A percentile compares a stretch with the other conserved stretches of the same genome.
These are phyloP conservation scores for Typhlomys cinereus DNA, from an alignment of 2,113 vertebrate species.

Conservation along the genomic window DNA sequence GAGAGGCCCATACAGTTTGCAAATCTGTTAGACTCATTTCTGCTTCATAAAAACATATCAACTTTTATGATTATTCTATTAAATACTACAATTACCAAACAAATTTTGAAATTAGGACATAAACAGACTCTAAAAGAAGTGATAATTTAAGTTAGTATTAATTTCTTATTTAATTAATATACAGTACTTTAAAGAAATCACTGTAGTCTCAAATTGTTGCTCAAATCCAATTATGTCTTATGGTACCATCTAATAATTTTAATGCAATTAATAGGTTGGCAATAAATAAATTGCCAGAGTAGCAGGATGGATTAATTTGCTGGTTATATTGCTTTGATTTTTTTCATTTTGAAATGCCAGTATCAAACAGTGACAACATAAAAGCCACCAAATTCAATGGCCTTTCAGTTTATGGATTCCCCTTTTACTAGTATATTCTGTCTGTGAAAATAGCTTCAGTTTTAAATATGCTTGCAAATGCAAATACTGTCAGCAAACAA, in stretches of 20 bases:
- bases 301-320: neutral
- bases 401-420: neutral
- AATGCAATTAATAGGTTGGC: neutral
- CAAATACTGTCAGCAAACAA: neutral
- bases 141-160: neutral
- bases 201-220: neutral
- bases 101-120: conserved; percentile 18
- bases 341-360: neutral
- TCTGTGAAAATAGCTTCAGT: neutral
- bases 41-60: neutral
- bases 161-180: neutral
- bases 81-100: neutral
- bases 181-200: neutral
- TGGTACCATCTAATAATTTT: neutral
- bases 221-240: neutral
- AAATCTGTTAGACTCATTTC: neutral
- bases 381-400: neutral
- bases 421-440: neutral
- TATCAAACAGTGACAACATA: neutral
- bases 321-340: neutral
- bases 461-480: neutral
- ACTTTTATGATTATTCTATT: conserved; percentile 10
- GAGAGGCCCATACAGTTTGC: neutral
- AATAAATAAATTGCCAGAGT: neutral
- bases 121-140: neutral